A percentile compares a stretch with the other conserved stretches of the same genome.
Conservation (phyloP, 2,888 invertebrate species). For the Serrognathus titanus region DNA sequence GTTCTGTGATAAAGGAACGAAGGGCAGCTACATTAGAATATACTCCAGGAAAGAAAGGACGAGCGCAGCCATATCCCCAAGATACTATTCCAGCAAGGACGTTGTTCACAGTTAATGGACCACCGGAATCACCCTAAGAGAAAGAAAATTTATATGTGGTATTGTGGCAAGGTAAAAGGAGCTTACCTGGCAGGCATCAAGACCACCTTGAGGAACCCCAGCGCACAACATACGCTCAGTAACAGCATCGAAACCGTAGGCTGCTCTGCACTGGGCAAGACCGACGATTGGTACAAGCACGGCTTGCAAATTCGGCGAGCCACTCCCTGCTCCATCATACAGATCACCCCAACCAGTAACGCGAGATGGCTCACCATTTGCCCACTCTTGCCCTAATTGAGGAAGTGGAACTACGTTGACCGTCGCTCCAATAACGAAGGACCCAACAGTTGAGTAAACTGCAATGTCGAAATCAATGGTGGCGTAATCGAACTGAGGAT, state of each 20-base stretch:
- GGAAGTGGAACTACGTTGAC: not conserved
- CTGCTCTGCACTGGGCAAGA: slow-evolving; percentile 32
- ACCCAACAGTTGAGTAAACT: not conserved
- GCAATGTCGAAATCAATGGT: not conserved
- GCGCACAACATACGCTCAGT: slow-evolving; percentile 32
- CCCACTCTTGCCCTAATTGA: not conserved
- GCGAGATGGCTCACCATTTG: not conserved
- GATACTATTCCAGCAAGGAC: slow-evolving; percentile 33
- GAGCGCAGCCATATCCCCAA: slow-evolving; percentile 36
- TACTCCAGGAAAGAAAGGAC: slow-evolving; percentile 30
- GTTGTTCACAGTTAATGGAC: slow-evolving; percentile 30
- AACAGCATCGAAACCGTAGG: slow-evolving; percentile 19
- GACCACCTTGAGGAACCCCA: slow-evolving; percentile 26
- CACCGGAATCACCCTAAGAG: slow-evolving; percentile 37
- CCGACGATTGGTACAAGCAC: slow-evolving; percentile 33
- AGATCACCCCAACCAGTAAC: slow-evolving; percentile 10
- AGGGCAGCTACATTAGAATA: slow-evolving; percentile 31
- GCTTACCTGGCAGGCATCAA: slow-evolving; percentile 31
- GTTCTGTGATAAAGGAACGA: slow-evolving; percentile 23
- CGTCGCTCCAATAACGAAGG: not conserved
- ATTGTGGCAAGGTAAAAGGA: too few relatives aligned
- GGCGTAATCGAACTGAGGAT: not conserved
- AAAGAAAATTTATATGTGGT: not conserved
- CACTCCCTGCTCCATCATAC: not conserved
- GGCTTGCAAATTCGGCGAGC: slow-evolving; percentile 31